A percentile compares a stretch with the other conserved stretches of the same genome.
phyloP scores from a whole-genome alignment of 2,888 invertebrate genomes.

The Ophioninae sp. region DNA sequence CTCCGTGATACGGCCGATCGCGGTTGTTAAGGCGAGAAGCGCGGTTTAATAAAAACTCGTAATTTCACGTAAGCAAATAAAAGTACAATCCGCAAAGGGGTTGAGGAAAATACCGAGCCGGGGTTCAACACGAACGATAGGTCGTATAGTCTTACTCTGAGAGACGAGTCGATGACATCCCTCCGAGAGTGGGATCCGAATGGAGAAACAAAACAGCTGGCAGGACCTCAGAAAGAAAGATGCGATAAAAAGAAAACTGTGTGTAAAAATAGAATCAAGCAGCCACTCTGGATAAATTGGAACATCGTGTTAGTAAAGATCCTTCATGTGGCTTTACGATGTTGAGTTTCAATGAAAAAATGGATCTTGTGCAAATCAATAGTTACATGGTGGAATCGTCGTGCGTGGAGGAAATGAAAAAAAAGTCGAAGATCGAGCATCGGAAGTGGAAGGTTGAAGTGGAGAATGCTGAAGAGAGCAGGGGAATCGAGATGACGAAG shows the following conservation, averaged over 20 bases:
- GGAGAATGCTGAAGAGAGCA: not conserved
- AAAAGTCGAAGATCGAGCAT: conserved; percentile 10
- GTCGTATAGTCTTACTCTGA: conserved; percentile 12
- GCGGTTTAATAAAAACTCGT: conserved; percentile 34
- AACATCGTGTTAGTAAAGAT: conserved; percentile 55
- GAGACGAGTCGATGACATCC: conserved; percentile 43
- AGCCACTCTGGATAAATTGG: conserved; percentile 51
- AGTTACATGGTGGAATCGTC: not conserved
- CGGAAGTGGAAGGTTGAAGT: conserved; percentile 24
- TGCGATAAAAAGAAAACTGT: conserved; percentile 6
- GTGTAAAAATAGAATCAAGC: conserved; percentile 31
- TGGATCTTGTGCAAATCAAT: conserved; percentile 43
- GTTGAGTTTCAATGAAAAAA: conserved; percentile 50
- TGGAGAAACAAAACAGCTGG: conserved; percentile 8
- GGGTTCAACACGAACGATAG: conserved; percentile 31
- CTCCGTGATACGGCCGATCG: conserved; percentile 1
- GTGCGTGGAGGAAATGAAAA: conserved; percentile 14
- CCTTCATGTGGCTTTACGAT: conserved; percentile 42
- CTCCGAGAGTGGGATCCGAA: conserved; percentile 6
- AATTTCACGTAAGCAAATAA: conserved; percentile 28
- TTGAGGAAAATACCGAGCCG: conserved; percentile 15
- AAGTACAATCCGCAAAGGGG: conserved; percentile 14
- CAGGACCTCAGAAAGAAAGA: conserved; percentile 18
- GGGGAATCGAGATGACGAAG: not conserved
- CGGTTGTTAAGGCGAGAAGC: conserved; percentile 12